Conservation (phyloP, 1,140 invertebrate species). For the Drosophila pruinosa region DNA sequence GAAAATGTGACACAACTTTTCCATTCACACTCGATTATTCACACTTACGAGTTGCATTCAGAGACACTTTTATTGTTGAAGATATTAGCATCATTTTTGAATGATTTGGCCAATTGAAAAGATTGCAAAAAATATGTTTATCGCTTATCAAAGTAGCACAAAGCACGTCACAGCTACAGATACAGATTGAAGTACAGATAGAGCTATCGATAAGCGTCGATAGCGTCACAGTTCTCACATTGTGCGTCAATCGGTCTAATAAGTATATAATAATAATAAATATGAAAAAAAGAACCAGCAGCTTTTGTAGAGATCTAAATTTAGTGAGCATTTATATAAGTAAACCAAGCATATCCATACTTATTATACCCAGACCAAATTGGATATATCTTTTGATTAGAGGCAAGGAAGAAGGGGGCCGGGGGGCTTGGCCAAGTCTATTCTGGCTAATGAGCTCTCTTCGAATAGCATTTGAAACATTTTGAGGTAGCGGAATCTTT, state of each 20-base stretch:
- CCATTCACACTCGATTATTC: background rate
- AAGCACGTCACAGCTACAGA: constrained; percentile 22
- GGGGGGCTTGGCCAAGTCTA: constrained; percentile 6
- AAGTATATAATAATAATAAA: constrained; percentile 10
- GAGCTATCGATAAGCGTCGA: constrained; percentile 33
- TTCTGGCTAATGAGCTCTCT: constrained; percentile 56
- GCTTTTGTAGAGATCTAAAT: constrained; percentile 28
- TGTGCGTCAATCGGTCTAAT: constrained; percentile 70
- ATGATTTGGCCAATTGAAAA: background rate
- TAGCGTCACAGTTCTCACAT: constrained; percentile 38
- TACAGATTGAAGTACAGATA: constrained; percentile 7
- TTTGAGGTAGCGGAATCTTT: constrained; percentile 31
- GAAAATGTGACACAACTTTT: constrained; percentile 21
- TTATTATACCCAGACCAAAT: constrained; percentile 6
- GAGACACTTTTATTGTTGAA: too few relatives aligned
- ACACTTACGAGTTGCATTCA: constrained; percentile 1
- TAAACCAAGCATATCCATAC: constrained; percentile 38
- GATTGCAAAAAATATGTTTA: constrained; percentile 26
- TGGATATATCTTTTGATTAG: constrained; percentile 56
- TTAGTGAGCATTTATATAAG: constrained; percentile 34
- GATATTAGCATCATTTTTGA: too few relatives aligned
- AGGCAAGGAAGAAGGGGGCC: background rate
- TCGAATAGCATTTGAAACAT: constrained; percentile 22
- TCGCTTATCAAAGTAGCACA: constrained; percentile 24
- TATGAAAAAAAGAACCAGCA: too few relatives aligned